phyloP scores from a whole-genome alignment of 92 coral and sea anemone species.

The Ricordea florida region DNA sequence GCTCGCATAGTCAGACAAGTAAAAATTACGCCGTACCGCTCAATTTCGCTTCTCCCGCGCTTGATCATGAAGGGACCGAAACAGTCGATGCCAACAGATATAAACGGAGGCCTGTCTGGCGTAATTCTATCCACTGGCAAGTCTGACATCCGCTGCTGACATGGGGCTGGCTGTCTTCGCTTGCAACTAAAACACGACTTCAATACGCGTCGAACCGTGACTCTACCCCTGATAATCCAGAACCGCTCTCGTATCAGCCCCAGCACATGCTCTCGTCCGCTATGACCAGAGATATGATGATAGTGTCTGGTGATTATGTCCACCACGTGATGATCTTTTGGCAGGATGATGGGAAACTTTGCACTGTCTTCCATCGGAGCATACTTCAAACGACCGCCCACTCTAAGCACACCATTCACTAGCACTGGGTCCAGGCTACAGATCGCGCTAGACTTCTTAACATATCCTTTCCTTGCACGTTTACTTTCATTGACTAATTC shows the following conservation, averaged over 20 bases:
- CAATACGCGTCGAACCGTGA: constrained; percentile 1
- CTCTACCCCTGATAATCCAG: constrained; percentile 25
- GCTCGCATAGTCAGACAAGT: constrained; percentile 9
- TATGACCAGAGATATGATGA: constrained; percentile 38
- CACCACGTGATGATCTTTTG: background rate
- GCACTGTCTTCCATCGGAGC: constrained; percentile 10
- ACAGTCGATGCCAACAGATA: background rate
- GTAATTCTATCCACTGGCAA: background rate
- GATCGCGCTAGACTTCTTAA: constrained; percentile 1
- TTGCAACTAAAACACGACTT: constrained; percentile 1
- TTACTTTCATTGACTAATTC: too few relatives aligned
- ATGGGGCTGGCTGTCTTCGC: background rate
- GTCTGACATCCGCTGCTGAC: constrained; percentile 26
- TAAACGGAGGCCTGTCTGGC: background rate
- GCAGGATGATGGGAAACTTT: constrained; percentile 28
- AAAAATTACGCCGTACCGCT: background rate
- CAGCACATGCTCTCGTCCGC: constrained; percentile 39
- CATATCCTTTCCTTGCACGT: background rate
- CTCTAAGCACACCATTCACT: constrained; percentile 18
- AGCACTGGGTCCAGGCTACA: background rate
- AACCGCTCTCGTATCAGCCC: constrained; percentile 2
- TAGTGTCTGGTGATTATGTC: constrained; percentile 10
- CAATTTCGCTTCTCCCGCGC: background rate
- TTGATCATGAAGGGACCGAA: background rate
- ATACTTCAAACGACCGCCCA: constrained; percentile 39